These are phyloP conservation scores for Acanthosepion pharaonis DNA, from an alignment of 2,888 invertebrate species.

Conservation along the genomic window DNA sequence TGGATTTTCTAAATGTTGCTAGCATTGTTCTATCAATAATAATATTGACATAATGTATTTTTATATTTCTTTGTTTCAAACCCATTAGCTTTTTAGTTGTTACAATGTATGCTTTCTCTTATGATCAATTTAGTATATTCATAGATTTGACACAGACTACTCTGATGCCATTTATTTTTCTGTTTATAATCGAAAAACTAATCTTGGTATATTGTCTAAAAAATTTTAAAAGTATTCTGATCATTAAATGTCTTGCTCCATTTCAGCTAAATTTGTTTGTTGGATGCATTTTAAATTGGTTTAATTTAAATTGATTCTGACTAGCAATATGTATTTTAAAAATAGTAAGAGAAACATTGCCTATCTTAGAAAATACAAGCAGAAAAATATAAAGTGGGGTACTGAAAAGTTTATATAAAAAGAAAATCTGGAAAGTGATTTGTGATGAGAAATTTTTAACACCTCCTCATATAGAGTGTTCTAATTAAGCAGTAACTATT, in stretches of 20 bases:
- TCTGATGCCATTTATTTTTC: not conserved
- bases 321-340: not conserved
- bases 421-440: too few relatives aligned
- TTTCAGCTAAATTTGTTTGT: not conserved
- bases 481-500: too few relatives aligned
- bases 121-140: not conserved
- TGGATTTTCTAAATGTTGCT: constrained; percentile 2
- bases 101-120: not conserved
- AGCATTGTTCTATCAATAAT: not conserved
- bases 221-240: not conserved
- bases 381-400: too few relatives aligned
- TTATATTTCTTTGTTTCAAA: not conserved
- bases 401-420: too few relatives aligned
- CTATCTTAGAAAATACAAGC: too few relatives aligned
- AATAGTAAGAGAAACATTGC: too few relatives aligned
- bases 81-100: not conserved
- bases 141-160: not conserved
- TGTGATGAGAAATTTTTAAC: too few relatives aligned
- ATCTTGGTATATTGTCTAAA: not conserved
- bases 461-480: too few relatives aligned
- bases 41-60: not conserved
- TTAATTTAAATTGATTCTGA: not conserved
- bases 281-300: not conserved
- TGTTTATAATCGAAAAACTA: not conserved
- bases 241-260: not conserved